These are phyloP conservation scores for Bursaphelenchus mucronatus DNA, from an alignment of 1,140 invertebrate species.

Conservation along the genomic window DNA sequence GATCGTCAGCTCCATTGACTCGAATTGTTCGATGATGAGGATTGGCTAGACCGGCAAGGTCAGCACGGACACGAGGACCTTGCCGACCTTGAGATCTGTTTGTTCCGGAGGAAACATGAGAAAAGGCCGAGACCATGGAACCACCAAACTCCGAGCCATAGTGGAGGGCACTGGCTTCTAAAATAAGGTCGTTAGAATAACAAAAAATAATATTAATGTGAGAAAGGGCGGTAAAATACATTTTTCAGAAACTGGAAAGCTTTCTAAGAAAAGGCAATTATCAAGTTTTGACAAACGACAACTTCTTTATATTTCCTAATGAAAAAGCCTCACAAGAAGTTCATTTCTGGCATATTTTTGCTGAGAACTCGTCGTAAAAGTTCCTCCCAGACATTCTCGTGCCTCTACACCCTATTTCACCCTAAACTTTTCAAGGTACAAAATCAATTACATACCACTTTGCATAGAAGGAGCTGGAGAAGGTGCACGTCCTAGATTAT, in stretches of 20 bases:
- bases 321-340: too few species aligned
- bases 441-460: conserved; percentile 9
- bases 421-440: too few species aligned
- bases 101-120: conserved; percentile 11
- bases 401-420: too few species aligned
- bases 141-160: conserved; percentile 24
- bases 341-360: too few species aligned
- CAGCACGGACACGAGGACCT: conserved; percentile 3
- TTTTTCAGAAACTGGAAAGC: too few species aligned
- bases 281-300: too few species aligned
- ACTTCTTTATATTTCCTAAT: too few species aligned
- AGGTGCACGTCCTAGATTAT: conserved; percentile 14
- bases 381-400: too few species aligned
- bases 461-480: conserved; percentile 18
- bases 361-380: too few species aligned
- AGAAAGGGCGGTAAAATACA: too few species aligned
- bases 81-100: neutral
- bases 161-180: conserved; percentile 13
- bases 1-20: conserved; percentile 11
- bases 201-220: neutral
- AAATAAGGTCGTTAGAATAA: conserved; percentile 3
- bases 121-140: conserved; percentile 24
- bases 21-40: conserved; percentile 14
- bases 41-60: conserved; percentile 3
- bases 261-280: too few species aligned